Conservation (phyloP, 2,888 invertebrate species). For the Lasioglossum zephyrum region DNA sequence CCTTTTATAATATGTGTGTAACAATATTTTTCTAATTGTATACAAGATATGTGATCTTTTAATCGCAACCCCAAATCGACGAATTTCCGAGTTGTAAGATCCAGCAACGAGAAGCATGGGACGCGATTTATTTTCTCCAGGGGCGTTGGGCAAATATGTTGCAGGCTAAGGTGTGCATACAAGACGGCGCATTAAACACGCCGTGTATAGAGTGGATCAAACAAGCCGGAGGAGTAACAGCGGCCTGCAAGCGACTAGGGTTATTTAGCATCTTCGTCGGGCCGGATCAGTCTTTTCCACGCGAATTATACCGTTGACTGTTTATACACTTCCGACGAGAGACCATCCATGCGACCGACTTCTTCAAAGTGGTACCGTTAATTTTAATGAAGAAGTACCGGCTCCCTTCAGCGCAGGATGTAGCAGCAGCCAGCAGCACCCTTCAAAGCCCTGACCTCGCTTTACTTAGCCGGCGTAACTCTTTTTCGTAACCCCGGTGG, state of each 20-base stretch:
- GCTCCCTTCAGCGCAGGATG: slow-evolving; percentile 59
- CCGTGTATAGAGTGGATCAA: background rate
- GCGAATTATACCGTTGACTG: slow-evolving; percentile 58
- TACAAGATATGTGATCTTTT: too few species aligned
- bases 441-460: slow-evolving; percentile 59
- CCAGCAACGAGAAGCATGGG: background rate
- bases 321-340: slow-evolving; percentile 65
- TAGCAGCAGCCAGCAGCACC: slow-evolving; percentile 21
- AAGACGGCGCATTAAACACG: background rate
- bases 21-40: too few species aligned
- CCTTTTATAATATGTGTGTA: too few species aligned
- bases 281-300: slow-evolving; percentile 52
- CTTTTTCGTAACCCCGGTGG: slow-evolving; percentile 56
- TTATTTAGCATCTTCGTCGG: slow-evolving; percentile 41
- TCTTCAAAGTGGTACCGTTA: slow-evolving; percentile 52
- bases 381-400: slow-evolving; percentile 66
- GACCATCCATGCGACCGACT: slow-evolving; percentile 52
- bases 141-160: background rate
- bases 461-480: slow-evolving; percentile 71
- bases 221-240: slow-evolving; percentile 24
- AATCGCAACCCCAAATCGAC: background rate
- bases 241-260: slow-evolving; percentile 22
- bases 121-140: background rate
- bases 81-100: background rate
- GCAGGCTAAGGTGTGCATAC: background rate